Evolutionary conservation across 2,113 vertebrate species (phyloP).

Genomic region (Vidua chalybeata): DNA sequence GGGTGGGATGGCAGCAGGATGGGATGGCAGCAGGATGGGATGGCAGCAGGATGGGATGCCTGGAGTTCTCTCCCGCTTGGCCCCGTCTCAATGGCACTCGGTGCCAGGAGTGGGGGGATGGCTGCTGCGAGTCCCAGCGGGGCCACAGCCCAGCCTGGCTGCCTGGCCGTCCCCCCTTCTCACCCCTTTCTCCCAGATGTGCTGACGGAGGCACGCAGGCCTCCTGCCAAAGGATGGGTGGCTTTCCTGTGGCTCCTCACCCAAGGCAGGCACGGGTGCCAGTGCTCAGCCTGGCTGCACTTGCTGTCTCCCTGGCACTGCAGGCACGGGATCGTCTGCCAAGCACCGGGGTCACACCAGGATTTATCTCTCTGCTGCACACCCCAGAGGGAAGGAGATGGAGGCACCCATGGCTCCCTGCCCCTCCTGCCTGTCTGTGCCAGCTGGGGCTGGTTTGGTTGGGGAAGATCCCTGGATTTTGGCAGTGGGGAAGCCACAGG

Average conservation of each 20-base stretch:
- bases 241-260: not conserved
- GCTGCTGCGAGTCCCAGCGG: not conserved
- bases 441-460: not conserved
- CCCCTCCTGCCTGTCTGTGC: not conserved
- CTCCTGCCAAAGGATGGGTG: not conserved
- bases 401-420: not conserved
- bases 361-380: not conserved
- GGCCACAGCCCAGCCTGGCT: not conserved
- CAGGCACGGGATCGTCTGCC: not conserved
- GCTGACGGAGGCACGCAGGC: not conserved
- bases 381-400: not conserved
- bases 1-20: no score
- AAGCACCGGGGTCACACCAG: not conserved
- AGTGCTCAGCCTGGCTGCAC: not conserved
- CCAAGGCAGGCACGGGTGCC: not conserved
- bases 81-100: conserved; percentile 17
- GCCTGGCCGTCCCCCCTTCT: not conserved
- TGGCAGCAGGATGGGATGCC: conserved; percentile 60
- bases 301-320: not conserved
- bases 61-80: conserved; percentile 65
- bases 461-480: not conserved
- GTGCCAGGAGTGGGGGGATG: not conserved
- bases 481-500: not conserved
- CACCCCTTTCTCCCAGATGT: not conserved
- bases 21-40: no score